A percentile compares a stretch with the other conserved stretches of the same genome.
Evolutionary conservation across 2,113 vertebrate species (phyloP).

Genomic region (Neopipo cinnamomea): DNA sequence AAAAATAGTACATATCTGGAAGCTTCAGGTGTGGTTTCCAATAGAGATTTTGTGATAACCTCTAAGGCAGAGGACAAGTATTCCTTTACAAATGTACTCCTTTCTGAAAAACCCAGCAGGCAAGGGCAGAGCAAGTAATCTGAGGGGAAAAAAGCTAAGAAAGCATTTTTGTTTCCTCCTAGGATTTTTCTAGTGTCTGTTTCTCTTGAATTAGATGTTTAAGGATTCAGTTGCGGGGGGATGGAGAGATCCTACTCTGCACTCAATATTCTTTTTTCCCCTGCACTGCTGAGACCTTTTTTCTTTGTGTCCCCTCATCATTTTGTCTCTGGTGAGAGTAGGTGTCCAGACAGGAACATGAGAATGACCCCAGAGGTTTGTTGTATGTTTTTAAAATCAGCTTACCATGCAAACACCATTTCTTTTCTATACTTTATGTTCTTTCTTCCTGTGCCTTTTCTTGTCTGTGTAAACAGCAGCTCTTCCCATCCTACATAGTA

Average conservation of each 20-base stretch:
- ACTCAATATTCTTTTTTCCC: background rate
- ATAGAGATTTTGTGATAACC: background rate
- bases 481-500: background rate
- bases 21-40: background rate
- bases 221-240: background rate
- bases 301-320: background rate
- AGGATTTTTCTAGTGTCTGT: conserved; percentile 38
- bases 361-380: background rate
- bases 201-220: background rate
- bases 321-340: background rate
- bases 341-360: background rate
- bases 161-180: conserved; percentile 34
- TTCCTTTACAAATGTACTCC: conserved; percentile 26
- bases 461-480: background rate
- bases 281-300: background rate
- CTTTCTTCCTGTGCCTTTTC: background rate
- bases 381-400: background rate
- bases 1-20: background rate
- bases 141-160: background rate
- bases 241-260: background rate
- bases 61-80: background rate
- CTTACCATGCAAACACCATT: background rate
- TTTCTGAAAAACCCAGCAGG: background rate
- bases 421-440: background rate
- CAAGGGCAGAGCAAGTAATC: conserved; percentile 5